These are phyloP conservation scores for Corythornis vintsioides DNA, from an alignment of 2,113 vertebrate genomes.

Conservation along the genomic window DNA sequence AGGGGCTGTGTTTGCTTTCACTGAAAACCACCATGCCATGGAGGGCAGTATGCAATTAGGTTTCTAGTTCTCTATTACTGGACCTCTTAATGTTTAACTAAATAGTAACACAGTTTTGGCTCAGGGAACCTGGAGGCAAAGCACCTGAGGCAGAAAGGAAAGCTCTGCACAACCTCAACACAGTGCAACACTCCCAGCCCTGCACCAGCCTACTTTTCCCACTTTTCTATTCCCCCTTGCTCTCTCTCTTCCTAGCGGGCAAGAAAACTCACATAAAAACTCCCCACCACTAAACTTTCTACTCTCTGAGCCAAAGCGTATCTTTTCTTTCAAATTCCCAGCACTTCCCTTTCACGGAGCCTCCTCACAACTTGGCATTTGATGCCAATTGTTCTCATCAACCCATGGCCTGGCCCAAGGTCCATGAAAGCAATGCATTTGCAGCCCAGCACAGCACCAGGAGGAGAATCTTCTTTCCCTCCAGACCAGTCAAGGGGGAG, in stretches of 20 bases:
- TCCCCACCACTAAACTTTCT: neutral
- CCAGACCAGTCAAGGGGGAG: accelerated
- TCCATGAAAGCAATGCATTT: accelerated
- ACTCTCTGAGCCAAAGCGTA: accelerated
- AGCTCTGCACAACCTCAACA: neutral
- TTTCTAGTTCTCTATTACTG: neutral
- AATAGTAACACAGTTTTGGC: neutral
- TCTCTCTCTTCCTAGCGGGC: neutral
- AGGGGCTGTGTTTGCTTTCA: neutral
- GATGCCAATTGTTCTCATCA: neutral
- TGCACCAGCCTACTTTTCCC: neutral
- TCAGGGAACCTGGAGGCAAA: neutral
- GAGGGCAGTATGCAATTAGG: neutral
- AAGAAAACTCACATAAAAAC: neutral
- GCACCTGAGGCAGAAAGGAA: neutral
- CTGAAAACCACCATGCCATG: neutral
- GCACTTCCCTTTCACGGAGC: neutral
- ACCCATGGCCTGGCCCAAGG: accelerated
- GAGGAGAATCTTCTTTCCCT: neutral
- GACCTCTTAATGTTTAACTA: slow-evolving; percentile 59
- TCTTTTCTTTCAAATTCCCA: accelerated
- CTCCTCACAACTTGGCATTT: accelerated
- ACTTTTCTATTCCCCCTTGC: neutral
- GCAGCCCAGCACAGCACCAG: accelerated
- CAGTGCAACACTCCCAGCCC: neutral